Percentiles rank a stretch among this genome's conserved stretches.
Conservation (phyloP, 2,888 invertebrate genomes). For the Netelia inedita region DNA sequence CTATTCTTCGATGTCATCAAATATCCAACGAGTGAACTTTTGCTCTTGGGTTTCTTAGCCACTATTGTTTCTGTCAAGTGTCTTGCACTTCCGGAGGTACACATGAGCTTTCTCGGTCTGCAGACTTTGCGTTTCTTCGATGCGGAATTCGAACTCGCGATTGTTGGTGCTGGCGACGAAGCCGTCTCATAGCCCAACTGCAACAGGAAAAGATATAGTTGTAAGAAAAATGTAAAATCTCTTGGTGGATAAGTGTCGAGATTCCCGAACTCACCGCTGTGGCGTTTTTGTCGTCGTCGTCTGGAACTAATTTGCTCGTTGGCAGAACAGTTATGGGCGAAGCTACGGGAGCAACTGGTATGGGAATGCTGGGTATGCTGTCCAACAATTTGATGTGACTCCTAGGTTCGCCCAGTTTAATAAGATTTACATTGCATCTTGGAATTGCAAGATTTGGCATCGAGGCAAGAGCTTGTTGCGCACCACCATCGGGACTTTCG, state of each 20-base stretch:
- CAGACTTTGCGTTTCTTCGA: slow-evolving; percentile 94
- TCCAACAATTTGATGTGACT: slow-evolving; percentile 82
- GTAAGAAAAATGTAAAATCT: not conserved
- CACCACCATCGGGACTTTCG: slow-evolving; percentile 53
- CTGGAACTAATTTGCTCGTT: slow-evolving; percentile 70
- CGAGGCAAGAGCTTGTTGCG: slow-evolving; percentile 66
- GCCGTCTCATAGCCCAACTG: slow-evolving; percentile 77
- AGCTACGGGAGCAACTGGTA: slow-evolving; percentile 77
- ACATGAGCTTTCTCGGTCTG: slow-evolving; percentile 90
- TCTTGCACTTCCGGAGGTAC: slow-evolving; percentile 86
- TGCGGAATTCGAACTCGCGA: slow-evolving; percentile 78
- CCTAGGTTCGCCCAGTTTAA: slow-evolving; percentile 81
- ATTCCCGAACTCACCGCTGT: slow-evolving; percentile 63
- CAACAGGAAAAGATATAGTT: slow-evolving; percentile 9
- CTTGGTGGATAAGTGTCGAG: no score
- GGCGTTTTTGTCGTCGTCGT: slow-evolving; percentile 78
- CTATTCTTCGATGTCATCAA: slow-evolving; percentile 89
- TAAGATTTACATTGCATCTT: slow-evolving; percentile 81
- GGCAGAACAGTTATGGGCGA: slow-evolving; percentile 77
- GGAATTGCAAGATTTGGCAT: slow-evolving; percentile 75
- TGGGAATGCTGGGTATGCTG: slow-evolving; percentile 81
- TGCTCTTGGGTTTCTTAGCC: slow-evolving; percentile 92
- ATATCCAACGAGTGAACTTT: slow-evolving; percentile 89
- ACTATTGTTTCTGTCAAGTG: slow-evolving; percentile 92
- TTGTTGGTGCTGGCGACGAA: slow-evolving; percentile 77